These are phyloP conservation scores for Charadrius vociferus DNA, from an alignment of 2,113 vertebrate species.

Conservation along the genomic window DNA sequence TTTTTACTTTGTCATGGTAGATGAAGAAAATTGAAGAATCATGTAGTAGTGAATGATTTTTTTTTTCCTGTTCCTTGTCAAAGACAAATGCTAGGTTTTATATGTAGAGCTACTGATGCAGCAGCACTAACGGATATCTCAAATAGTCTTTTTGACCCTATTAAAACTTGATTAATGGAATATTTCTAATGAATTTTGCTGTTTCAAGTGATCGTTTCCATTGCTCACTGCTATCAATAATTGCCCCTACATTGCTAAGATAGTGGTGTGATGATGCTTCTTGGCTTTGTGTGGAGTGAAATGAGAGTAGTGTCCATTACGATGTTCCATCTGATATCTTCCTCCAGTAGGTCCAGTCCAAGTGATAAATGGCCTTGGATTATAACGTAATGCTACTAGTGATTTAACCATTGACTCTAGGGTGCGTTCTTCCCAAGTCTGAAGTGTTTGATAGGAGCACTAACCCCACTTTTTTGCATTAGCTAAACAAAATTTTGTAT, in stretches of 20 bases:
- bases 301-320: accelerated
- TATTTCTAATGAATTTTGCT: background rate
- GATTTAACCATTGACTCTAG: background rate
- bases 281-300: background rate
- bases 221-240: background rate
- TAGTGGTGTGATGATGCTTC: background rate
- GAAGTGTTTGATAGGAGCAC: background rate
- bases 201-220: background rate
- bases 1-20: background rate
- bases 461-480: background rate
- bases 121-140: background rate
- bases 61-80: background rate
- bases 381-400: background rate
- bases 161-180: background rate
- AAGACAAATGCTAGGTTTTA: background rate
- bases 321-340: background rate
- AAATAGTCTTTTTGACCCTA: background rate
- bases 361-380: background rate
- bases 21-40: background rate
- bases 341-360: background rate
- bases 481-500: background rate
- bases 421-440: background rate
- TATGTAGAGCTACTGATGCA: background rate
- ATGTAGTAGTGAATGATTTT: background rate
- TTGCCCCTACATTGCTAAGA: background rate